A percentile compares a stretch with the other conserved stretches of the same genome.
Evolutionary conservation across 2,888 invertebrate genomes (phyloP).

Genomic region (Hyposoter didymator): DNA sequence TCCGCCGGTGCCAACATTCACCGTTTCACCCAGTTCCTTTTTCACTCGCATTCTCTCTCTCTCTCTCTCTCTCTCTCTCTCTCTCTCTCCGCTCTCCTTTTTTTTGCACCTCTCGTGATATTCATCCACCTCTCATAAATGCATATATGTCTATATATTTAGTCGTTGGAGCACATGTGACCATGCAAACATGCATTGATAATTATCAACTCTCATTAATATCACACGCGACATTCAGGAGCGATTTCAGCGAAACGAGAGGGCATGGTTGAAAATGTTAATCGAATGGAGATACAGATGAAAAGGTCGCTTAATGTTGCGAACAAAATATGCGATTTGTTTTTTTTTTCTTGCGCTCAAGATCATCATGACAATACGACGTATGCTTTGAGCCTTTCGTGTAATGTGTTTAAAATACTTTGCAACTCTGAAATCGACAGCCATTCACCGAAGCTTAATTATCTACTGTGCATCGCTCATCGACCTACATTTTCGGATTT

Average conservation of each 20-base stretch:
- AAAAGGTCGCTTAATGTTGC: conserved; percentile 25
- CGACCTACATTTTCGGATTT: background rate
- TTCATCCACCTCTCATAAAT: conserved; percentile 17
- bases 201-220: conserved; percentile 49
- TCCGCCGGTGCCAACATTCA: conserved; percentile 31
- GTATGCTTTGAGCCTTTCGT: background rate
- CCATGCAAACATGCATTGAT: conserved; percentile 51
- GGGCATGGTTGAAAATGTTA: conserved; percentile 11
- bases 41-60: background rate
- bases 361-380: background rate
- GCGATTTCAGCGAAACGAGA: conserved; percentile 15
- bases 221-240: conserved; percentile 37
- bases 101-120: conserved; percentile 8
- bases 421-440: background rate
- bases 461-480: background rate
- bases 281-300: conserved; percentile 30
- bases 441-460: background rate
- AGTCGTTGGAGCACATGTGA: conserved; percentile 27
- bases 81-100: background rate
- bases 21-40: conserved; percentile 24
- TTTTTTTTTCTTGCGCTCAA: background rate
- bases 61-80: background rate
- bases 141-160: conserved; percentile 8
- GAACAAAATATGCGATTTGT: conserved; percentile 24
- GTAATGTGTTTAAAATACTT: conserved; percentile 1